Conservation (phyloP, 37 sponge, comb jelly and placozoan species). For the Tethya wilhelma region DNA sequence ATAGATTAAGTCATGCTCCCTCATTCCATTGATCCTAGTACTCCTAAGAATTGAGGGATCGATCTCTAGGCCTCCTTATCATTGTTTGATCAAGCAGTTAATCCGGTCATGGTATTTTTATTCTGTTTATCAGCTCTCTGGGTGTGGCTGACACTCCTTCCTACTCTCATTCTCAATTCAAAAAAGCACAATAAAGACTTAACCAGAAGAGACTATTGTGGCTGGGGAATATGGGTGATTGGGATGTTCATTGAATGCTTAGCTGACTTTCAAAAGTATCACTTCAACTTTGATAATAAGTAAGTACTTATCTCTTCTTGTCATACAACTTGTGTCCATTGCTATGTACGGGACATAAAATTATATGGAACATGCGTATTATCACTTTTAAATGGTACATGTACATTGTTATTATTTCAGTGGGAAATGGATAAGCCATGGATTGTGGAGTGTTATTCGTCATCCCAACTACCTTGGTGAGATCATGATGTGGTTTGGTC, state of each 20-base stretch:
- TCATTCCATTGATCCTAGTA: too few relatives aligned
- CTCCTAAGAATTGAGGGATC: too few relatives aligned
- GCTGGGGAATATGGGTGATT: slow-evolving; percentile 84
- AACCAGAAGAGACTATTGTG: slow-evolving; percentile 63
- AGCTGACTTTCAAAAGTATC: slow-evolving; percentile 92
- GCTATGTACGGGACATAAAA: too few relatives aligned
- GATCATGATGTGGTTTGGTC: slow-evolving; percentile 92
- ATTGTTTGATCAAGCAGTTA: too few relatives aligned
- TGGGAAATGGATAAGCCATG: slow-evolving; percentile 76
- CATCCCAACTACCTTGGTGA: slow-evolving; percentile 99
- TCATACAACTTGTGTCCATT: too few relatives aligned
- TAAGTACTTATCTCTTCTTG: too few relatives aligned
- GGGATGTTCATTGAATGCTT: slow-evolving; percentile 84
- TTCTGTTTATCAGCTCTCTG: slow-evolving; percentile 87
- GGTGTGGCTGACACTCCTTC: slow-evolving; percentile 82
- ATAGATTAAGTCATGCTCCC: too few relatives aligned
- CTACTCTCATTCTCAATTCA: slow-evolving; percentile 83
- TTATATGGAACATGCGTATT: too few relatives aligned
- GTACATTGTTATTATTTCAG: too few relatives aligned
- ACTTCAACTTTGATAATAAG: slow-evolving; percentile 82
- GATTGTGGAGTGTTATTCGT: slow-evolving; percentile 88
- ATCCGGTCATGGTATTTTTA: too few relatives aligned
- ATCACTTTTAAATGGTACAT: too few relatives aligned
- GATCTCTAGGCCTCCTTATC: too few relatives aligned
- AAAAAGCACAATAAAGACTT: slow-evolving; percentile 62